A percentile compares a stretch with the other conserved stretches of the same genome.
These are phyloP conservation scores for Gryon sp. DNA, from an alignment of 1,140 invertebrate species.

Conservation along the genomic window DNA sequence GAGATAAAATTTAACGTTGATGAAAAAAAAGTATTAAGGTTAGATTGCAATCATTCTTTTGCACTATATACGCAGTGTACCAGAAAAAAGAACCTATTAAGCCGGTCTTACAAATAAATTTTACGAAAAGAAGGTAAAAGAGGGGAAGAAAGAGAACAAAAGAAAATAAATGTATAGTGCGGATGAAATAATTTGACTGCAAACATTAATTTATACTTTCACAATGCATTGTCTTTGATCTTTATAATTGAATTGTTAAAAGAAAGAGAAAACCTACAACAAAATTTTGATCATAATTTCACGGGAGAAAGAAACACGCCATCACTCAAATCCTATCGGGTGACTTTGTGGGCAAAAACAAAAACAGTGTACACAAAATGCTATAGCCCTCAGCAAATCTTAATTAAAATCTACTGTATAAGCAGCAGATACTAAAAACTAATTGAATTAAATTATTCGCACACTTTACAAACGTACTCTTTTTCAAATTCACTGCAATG, in stretches of 20 bases:
- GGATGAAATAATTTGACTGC: no score
- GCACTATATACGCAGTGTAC: slow-evolving; percentile 28
- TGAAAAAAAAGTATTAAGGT: slow-evolving; percentile 41
- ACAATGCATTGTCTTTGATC: no score
- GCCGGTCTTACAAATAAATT: slow-evolving; percentile 2
- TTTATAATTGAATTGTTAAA: no score
- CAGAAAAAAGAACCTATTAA: slow-evolving; percentile 18
- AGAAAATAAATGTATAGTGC: no score
- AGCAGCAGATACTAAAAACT: slow-evolving; percentile 64
- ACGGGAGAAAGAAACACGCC: no score
- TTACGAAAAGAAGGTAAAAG: not conserved
- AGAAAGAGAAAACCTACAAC: no score
- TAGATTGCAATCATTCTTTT: slow-evolving; percentile 48
- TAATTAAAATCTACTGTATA: slow-evolving; percentile 73
- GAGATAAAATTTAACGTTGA: slow-evolving; percentile 56
- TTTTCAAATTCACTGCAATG: not conserved
- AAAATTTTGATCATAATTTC: not conserved
- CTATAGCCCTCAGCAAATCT: slow-evolving; percentile 59
- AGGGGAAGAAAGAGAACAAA: no score
- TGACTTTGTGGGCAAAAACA: slow-evolving; percentile 9
- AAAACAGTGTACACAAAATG: slow-evolving; percentile 10
- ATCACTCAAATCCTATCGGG: not conserved
- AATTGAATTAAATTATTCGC: slow-evolving; percentile 70
- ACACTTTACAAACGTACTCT: slow-evolving; percentile 31
- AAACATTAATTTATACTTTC: no score